Evolutionary conservation across 1,140 invertebrate species (phyloP), one percentile per base, ranked within the genome.

Genomic region (Drosophila santomea): DNA sequence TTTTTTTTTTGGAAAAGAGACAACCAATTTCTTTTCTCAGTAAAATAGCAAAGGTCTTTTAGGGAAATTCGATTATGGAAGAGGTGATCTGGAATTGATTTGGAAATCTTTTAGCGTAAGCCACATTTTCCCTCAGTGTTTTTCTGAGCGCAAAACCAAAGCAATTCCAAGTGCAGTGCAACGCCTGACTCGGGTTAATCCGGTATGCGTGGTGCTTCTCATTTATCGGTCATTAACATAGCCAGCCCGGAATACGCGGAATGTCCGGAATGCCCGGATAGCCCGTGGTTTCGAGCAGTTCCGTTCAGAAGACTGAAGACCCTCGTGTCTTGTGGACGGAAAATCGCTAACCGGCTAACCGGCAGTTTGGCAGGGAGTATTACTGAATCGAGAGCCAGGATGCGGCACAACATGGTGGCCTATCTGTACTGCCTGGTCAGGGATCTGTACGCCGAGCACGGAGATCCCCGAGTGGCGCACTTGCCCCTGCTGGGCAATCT

Each of bases 401-500:
- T 88, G 82, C 23, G 75, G 64, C 83, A 81, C 7, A 86, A 86
- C 43, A 35, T 86, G 10, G 44, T 88, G 17, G 54, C 55, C 5
- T 67, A 78, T 36, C 39, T 91, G 38, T 83, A 71, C 32, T 23
- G 39, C 56, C 43, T 74, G 48, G 17, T 77, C n/a, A 64, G 71
- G 47, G 74, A 91, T 45, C n/a, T 74, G 14, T 91, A 80, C 20
- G 68, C 71, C n/a, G 67, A 81, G 38, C 68, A 91, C 50, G 60
- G 45, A 2, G 91, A 92, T 83, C 91, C 90, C 6, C 81, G 91
- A 0, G 74, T 91, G 4, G 59, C 71, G 2, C 67, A 91, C 28
- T 58, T 82, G 11, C 85, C 86, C 0, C 63, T 92, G 2, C 93
- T 95, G 35, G 67, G 91, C 2, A 93, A 94, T 2, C 93, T 95